A percentile compares a stretch with the other conserved stretches of the same genome.
These are phyloP conservation scores for Esox niger DNA, from an alignment of 2,113 vertebrate species.

Conservation along the genomic window DNA sequence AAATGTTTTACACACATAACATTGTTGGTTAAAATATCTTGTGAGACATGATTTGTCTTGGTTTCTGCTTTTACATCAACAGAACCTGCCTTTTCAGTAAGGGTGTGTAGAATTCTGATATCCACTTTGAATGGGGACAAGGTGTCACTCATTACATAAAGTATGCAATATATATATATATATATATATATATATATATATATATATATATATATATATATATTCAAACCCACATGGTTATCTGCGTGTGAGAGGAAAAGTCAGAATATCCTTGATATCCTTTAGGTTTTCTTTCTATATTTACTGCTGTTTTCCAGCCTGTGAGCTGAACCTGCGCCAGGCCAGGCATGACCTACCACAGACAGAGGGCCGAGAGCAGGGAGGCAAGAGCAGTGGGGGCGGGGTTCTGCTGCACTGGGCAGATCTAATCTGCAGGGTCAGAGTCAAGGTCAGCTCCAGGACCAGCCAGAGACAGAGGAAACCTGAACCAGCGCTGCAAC, in stretches of 20 bases:
- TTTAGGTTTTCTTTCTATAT: background rate
- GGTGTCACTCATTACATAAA: background rate
- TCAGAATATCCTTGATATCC: background rate
- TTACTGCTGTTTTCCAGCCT: background rate
- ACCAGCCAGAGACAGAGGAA: constrained; percentile 60
- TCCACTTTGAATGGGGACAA: too few species aligned
- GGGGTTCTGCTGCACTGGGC: constrained; percentile 57
- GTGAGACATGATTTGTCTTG: too few species aligned
- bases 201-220: background rate
- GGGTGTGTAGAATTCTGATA: too few species aligned
- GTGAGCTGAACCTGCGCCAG: background rate
- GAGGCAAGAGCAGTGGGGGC: too few species aligned
- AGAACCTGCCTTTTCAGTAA: too few species aligned
- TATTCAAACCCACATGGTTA: background rate
- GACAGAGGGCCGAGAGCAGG: background rate
- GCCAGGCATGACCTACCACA: background rate
- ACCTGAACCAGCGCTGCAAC: constrained; percentile 64
- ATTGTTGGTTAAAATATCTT: too few species aligned
- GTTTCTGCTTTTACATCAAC: too few species aligned
- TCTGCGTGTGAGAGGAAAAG: constrained; percentile 1
- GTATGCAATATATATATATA: too few species aligned
- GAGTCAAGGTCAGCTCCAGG: constrained; percentile 61
- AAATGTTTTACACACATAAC: too few species aligned
- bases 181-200: too few species aligned
- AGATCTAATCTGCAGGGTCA: constrained; percentile 58